Percentiles rank a stretch among this genome's conserved stretches.
Conservation (phyloP, 2,888 invertebrate species). For the Scotopteryx bipunctaria region DNA sequence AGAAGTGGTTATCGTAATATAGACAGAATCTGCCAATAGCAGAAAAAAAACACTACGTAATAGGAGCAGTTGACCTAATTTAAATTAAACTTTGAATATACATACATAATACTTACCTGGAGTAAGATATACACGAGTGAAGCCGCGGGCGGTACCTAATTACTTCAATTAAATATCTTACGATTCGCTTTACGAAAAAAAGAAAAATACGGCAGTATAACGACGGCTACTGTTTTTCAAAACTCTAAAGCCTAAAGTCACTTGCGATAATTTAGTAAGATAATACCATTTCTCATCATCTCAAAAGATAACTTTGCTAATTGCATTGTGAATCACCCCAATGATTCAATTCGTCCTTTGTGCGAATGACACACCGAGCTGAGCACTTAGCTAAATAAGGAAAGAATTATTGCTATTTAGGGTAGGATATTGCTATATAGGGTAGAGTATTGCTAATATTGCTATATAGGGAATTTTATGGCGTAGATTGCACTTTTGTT, state of each 20-base stretch:
- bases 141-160: too few relatives aligned
- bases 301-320: conserved; percentile 47
- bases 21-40: not conserved
- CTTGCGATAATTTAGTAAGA: conserved; percentile 7
- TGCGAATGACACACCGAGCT: conserved; percentile 24
- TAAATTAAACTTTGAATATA: too few relatives aligned
- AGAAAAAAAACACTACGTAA: too few relatives aligned
- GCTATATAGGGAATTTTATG: conserved; percentile 5
- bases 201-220: not conserved
- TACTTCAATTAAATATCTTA: too few relatives aligned
- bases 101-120: too few relatives aligned
- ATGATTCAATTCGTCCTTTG: conserved; percentile 38
- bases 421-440: conserved; percentile 3
- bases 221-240: not conserved
- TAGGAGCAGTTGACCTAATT: too few relatives aligned
- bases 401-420: conserved; percentile 4
- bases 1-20: not conserved
- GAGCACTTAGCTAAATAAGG: conserved; percentile 14
- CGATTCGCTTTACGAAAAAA: not conserved
- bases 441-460: conserved; percentile 11
- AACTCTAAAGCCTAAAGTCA: not conserved
- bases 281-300: conserved; percentile 5
- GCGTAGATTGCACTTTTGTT: conserved; percentile 17
- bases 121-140: too few relatives aligned
- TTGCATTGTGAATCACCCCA: conserved; percentile 46